Base-by-base conservation (phyloP, 1,140 invertebrate genomes). In the Colletes gigas region DNA sequence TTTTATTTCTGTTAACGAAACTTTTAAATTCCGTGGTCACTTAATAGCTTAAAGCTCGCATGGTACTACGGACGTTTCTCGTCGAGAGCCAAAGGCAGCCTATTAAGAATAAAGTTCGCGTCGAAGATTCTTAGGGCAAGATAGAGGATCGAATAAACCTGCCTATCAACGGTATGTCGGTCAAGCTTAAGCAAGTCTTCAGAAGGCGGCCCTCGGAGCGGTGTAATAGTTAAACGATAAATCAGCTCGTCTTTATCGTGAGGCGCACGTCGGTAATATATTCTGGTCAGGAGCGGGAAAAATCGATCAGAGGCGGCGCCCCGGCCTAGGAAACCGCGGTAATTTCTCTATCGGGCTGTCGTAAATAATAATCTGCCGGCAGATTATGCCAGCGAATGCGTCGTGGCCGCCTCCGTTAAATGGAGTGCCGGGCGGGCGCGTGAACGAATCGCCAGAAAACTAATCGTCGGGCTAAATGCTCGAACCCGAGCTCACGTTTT, bases 171-270 rank as follows among this genome's bases (percentile, higher is more conserved):
- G 76, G 21, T 80, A 67, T 67, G 71, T 75, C 71, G 71, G 71
- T 75, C 62, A 68, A 75, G 68, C 44, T 62, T 52, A 60, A 70
- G 67, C 67, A 71, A 77, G 74, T 21, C 41, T 59, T 74, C 63
- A 65, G 9, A 55, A 12, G 41, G 50, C 52, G 52, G 44, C 9
- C 55, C 62, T 52, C n/a, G 44, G 30, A 68, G 70, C 62, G 52
- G 54, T n/a, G 60, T 67, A 60, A 67, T 63, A 44, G 70, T 75
- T 75, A 54, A 67, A 68, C 78, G 78, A 80, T 80, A 80, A 80
- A 80, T 80, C 78, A 80, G 63, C n/a, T 52, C 8, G 71, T 41
- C 14, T 80, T 80, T 75, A 80, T 80, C 71, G 39, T 50, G 54
- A 30, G 63, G 4, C n/a, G 10, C 60, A 21, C 21, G 78, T 60